Percentiles rank a stretch among this genome's conserved stretches.
These are phyloP conservation scores for Bergia sp. DNA, from an alignment of 92 coral and sea anemone genomes.

Conservation along the genomic window DNA sequence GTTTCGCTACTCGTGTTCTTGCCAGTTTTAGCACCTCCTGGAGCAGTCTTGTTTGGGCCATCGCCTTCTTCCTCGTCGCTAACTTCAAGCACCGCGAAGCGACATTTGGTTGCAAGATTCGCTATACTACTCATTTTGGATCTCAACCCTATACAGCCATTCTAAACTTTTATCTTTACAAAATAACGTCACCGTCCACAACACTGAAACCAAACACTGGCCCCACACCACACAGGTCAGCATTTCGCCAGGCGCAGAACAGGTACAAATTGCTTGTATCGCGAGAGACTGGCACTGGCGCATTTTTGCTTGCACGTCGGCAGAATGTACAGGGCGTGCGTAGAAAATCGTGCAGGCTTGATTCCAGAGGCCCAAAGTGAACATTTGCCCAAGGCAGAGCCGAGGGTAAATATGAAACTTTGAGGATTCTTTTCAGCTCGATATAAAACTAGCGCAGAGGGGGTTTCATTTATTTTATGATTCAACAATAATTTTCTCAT, in stretches of 20 bases:
- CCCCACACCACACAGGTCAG: not conserved
- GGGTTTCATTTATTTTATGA: no score
- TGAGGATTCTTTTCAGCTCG: no score
- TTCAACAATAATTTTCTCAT: no score
- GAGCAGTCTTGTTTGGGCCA: not conserved
- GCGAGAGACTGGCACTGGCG: constrained; percentile 13
- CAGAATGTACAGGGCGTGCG: no score
- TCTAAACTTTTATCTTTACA: not conserved
- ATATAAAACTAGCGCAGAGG: no score
- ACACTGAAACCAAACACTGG: not conserved
- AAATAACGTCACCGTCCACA: not conserved
- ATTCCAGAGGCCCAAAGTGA: no score
- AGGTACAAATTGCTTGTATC: not conserved
- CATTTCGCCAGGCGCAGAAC: constrained; percentile 14
- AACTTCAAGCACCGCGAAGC: constrained; percentile 38
- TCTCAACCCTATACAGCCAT: not conserved
- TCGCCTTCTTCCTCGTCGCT: constrained; percentile 36
- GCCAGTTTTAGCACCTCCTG: constrained; percentile 33
- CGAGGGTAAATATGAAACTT: no score
- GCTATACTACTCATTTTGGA: constrained; percentile 6
- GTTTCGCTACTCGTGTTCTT: constrained; percentile 20
- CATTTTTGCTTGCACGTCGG: not conserved
- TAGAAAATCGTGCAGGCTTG: no score
- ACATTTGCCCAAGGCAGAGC: no score
- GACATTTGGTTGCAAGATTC: constrained; percentile 20